Percentiles rank a stretch among this genome's conserved stretches.
Conservation (phyloP, 2,113 vertebrate genomes). For the Upupa epops region DNA sequence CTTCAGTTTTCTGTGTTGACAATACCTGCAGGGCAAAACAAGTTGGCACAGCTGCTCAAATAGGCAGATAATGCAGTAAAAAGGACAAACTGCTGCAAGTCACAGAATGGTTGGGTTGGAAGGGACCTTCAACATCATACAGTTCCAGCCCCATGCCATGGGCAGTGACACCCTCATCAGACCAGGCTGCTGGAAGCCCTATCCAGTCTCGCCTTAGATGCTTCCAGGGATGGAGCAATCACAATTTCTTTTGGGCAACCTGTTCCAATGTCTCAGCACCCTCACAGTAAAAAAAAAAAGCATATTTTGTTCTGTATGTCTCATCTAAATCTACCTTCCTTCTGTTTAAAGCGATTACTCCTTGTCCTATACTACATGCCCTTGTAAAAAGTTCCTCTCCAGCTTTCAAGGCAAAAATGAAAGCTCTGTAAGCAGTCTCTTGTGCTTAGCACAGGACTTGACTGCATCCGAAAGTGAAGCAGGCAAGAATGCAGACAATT, state of each 20-base stretch:
- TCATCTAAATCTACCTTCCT: background rate
- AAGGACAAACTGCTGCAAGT: background rate
- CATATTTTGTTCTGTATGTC: background rate
- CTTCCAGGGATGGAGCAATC: background rate
- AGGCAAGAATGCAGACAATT: background rate
- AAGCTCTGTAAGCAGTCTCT: background rate
- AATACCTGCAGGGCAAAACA: background rate
- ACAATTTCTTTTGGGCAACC: background rate
- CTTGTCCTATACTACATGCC: background rate
- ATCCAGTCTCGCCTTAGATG: background rate
- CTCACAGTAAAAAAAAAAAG: background rate
- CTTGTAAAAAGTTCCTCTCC: background rate
- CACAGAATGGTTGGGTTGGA: background rate
- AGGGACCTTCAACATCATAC: background rate
- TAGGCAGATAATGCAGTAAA: background rate
- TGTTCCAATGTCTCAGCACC: background rate
- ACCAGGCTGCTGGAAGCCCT: background rate
- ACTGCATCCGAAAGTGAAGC: background rate
- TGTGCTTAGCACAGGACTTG: background rate
- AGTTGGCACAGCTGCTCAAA: background rate
- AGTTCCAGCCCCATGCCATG: background rate
- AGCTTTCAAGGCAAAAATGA: background rate
- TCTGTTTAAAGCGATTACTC: background rate
- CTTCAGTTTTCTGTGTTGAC: background rate
- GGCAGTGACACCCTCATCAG: background rate